These are phyloP conservation scores for Bombus vancouverensis DNA, from an alignment of 1,140 invertebrate species.

Conservation along the genomic window DNA sequence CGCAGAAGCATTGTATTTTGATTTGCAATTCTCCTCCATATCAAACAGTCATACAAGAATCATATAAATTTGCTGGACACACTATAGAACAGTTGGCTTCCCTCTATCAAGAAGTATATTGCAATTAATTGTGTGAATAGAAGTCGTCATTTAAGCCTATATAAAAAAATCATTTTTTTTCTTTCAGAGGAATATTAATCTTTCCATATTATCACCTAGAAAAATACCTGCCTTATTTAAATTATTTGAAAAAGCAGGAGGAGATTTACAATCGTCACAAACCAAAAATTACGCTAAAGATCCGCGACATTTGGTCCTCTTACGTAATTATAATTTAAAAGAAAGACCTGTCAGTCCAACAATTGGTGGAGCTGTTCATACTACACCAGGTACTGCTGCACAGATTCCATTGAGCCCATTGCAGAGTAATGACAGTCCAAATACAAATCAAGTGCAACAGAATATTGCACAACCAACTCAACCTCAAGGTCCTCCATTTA, in stretches of 20 bases:
- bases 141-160: conserved; percentile 11
- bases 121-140: conserved; percentile 27
- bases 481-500: conserved; percentile 73
- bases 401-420: conserved; percentile 83
- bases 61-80: conserved; percentile 87
- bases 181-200: conserved; percentile 89
- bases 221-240: conserved; percentile 92
- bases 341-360: conserved; percentile 90
- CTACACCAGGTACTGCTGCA: conserved; percentile 71
- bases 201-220: conserved; percentile 94
- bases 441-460: conserved; percentile 77
- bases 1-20: conserved; percentile 90
- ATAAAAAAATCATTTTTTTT: conserved; percentile 57
- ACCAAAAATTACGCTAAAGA: conserved; percentile 96
- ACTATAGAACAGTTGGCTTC: conserved; percentile 89
- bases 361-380: conserved; percentile 77
- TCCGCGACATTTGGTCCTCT: conserved; percentile 90
- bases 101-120: conserved; percentile 87
- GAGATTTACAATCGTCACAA: conserved; percentile 89
- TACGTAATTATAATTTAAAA: conserved; percentile 87
- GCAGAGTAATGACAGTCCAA: conserved; percentile 84
- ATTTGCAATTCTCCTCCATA: conserved; percentile 97
- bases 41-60: conserved; percentile 91
- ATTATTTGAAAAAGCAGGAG: conserved; percentile 92
- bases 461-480: conserved; percentile 76